Evolutionary conservation across 2,113 vertebrate species (phyloP), one percentile per base, ranked within the genome.

Genomic region (Cepphus grylle): DNA sequence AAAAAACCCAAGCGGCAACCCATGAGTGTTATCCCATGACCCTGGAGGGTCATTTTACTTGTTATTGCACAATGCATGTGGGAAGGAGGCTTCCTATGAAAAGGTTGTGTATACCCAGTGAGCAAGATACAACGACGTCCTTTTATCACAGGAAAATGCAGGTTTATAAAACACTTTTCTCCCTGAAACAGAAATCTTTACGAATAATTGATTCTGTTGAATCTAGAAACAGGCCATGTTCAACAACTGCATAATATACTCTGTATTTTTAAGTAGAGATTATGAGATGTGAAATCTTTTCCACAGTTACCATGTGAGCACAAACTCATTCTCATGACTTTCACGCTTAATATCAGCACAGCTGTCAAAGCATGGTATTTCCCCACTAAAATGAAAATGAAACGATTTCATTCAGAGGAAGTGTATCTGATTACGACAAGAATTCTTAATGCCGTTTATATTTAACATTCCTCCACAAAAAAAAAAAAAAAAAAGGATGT

Each of bases 1-100:
- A 36, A 15, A 40, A 63, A 12, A 5, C 25, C 61, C 20, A 67
- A 96, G 92, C 79, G 22, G 52, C 90, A 93, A 90, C 61, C 38
- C 84, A 25, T 74, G 79, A 94, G 74, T 95, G 93, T 94, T 97
- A 97, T 96, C 96, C 96, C 94, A 94, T 97, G 97, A 97, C 97
- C 96, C 52, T 79, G 30, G 10, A 66, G 82, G 95, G 96, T 97
- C 97, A 97, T 62, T 77, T 96, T 92, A 76, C 91, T 97, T 93
- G 72, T 94, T 93, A 76, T 81, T 62, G 65, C 62, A 90, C 63
- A 95, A 74, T 90, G 78, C 63, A 82, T 56, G 40, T 71, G 86
- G 56, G 83, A 95, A 93, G 73, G 87, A 95, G 76, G 14, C 23
- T 92, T 94, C 55, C 70, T 90, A 55, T 81, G 88, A 83, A 96